Conservation (phyloP, 1,140 invertebrate species). For the Nebria ingens region DNA sequence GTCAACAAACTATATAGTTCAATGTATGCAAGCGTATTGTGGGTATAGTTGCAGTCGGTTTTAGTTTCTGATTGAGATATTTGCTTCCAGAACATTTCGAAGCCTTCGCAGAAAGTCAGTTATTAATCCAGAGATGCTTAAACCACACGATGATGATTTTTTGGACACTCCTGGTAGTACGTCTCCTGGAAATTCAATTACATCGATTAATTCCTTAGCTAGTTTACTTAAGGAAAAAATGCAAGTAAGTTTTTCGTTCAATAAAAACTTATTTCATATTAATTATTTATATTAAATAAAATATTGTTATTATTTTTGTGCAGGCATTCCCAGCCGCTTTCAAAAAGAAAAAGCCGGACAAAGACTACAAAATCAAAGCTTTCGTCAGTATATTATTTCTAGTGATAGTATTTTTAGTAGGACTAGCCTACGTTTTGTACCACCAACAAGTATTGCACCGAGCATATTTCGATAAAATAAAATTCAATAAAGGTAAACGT, state of each 20-base stretch:
- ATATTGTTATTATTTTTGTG: slow-evolving; percentile 23
- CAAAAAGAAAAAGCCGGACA: slow-evolving; percentile 48
- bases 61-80: too few relatives aligned
- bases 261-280: too few relatives aligned
- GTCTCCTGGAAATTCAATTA: slow-evolving; percentile 60
- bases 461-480: slow-evolving; percentile 72
- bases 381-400: slow-evolving; percentile 74
- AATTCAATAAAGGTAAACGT: slow-evolving; percentile 70
- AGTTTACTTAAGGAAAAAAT: slow-evolving; percentile 72
- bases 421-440: slow-evolving; percentile 73
- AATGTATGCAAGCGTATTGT: too few relatives aligned
- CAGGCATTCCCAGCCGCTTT: slow-evolving; percentile 41
- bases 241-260: slow-evolving; percentile 49
- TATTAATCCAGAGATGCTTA: slow-evolving; percentile 28
- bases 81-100: slow-evolving; percentile 30
- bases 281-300: slow-evolving; percentile 36
- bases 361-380: slow-evolving; percentile 61
- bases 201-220: slow-evolving; percentile 70
- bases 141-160: slow-evolving; percentile 36
- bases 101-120: slow-evolving; percentile 34
- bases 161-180: slow-evolving; percentile 23
- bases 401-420: slow-evolving; percentile 66
- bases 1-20: background rate
- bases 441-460: slow-evolving; percentile 67
- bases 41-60: too few relatives aligned